Base-by-base conservation (phyloP, 2,888 invertebrate genomes). In the Thera britannica region DNA sequence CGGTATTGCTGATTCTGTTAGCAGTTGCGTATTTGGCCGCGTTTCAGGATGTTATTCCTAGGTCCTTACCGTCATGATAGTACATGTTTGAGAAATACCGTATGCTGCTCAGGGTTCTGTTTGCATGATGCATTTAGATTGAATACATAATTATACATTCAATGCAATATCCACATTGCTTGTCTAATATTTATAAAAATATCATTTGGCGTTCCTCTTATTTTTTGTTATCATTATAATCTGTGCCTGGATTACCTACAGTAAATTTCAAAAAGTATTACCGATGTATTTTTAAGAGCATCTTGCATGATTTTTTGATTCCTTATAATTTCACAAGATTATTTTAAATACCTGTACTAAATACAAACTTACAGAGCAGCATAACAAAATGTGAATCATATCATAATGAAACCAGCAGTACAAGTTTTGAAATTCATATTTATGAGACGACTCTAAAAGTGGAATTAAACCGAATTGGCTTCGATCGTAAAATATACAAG, bases 11-110 rank as follows among this genome's bases (percentile, higher is more conserved):
- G 48, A 48, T 70, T 44, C 61, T n/a, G n/a, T 36, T 58, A 51
- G 48, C 59, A 41, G 68, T 67, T 75, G 77, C 77, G 80, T 80
- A 81, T 78, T 86, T 86, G 83, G 83, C 79, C 74, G 71, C 59
- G 55, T 65, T 77, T 82, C 79, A 76, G 78, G 73, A 76, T 75
- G 77, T 80, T 73, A 76, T 74, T 76, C 69, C 68, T 74, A 75
- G 65, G 74, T 75, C 71, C 65, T 73, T 69, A 70, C 67, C 62
- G 68, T 71, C 38, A 67, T 58, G 63, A 59, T 70, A 65, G 65
- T 62, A 64, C 72, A 67, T 64, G 63, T 36, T 63, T 65, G 55
- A 51, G 62, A 68, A 36, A 54, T 36, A 59, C 62, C 52, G 64
- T 59, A 52, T 60, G 48, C n/a, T 63, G 58, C 62, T 61, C 55